Conservation (phyloP, 2,797 vertebrate genomes). For the Peromyscus eremicus region DNA sequence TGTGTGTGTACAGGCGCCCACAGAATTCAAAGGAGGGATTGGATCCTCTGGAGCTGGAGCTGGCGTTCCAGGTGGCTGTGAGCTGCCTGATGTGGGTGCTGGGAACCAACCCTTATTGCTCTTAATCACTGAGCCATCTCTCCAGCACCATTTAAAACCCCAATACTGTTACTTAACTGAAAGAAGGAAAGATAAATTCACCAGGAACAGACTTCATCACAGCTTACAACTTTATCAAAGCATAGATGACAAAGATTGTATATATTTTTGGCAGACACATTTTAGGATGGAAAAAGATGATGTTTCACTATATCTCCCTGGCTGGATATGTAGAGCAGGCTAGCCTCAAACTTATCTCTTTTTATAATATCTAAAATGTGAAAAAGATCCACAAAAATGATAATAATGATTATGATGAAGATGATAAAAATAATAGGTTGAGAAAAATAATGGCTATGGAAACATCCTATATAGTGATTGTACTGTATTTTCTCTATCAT, state of each 20-base stretch:
- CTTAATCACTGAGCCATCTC: not conserved
- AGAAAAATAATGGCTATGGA: slow-evolving; percentile 16
- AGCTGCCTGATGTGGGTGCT: not conserved
- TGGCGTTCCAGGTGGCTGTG: not conserved
- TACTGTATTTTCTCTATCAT: not conserved
- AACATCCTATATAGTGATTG: not conserved
- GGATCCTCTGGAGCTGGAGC: not conserved
- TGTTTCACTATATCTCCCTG: not conserved
- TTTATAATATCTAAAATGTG: not conserved
- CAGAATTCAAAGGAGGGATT: not conserved
- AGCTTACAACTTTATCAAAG: not conserved
- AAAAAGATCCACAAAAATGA: slow-evolving; percentile 1
- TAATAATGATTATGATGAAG: not conserved
- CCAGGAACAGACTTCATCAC: not conserved
- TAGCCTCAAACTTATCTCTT: not conserved
- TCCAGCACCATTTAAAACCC: not conserved
- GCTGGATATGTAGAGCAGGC: not conserved
- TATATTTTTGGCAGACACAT: not conserved
- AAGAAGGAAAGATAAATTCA: slow-evolving; percentile 33
- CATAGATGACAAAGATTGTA: not conserved
- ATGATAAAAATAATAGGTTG: not conserved
- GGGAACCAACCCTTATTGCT: not conserved
- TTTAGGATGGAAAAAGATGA: not conserved
- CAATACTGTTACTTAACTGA: slow-evolving; percentile 18
- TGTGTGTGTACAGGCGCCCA: not conserved